Conservation (phyloP, 2,888 invertebrate genomes). For the Oxycera nigricornis region DNA sequence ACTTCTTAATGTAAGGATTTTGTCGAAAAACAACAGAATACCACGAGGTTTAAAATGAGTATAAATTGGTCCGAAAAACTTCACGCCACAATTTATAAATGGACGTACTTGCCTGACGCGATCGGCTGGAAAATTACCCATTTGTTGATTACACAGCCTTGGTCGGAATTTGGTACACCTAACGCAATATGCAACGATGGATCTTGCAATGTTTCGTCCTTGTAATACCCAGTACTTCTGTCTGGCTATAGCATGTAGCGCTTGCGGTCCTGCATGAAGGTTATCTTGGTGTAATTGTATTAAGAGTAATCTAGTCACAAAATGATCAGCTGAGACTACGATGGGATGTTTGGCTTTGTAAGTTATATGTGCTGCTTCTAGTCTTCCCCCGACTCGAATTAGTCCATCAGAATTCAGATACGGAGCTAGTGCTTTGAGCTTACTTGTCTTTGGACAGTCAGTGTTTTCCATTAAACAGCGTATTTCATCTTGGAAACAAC, state of each 20-base stretch:
- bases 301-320: slow-evolving; percentile 39
- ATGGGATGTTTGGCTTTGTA: slow-evolving; percentile 49
- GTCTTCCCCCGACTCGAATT: slow-evolving; percentile 42
- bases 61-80: slow-evolving; percentile 42
- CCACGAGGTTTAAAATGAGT: slow-evolving; percentile 27
- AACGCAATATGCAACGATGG: slow-evolving; percentile 45
- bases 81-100: slow-evolving; percentile 41
- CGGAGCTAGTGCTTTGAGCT: neutral
- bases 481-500: neutral
- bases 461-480: neutral
- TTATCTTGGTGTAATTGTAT: slow-evolving; percentile 30
- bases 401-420: slow-evolving; percentile 36
- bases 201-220: slow-evolving; percentile 43
- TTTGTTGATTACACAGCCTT: slow-evolving; percentile 46
- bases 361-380: neutral
- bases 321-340: slow-evolving; percentile 48
- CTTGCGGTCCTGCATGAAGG: slow-evolving; percentile 27
- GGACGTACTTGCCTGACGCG: slow-evolving; percentile 39
- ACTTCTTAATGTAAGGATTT: slow-evolving; percentile 22
- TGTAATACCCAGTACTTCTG: slow-evolving; percentile 49
- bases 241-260: slow-evolving; percentile 40
- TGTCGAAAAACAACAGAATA: neutral
- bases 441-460: neutral
- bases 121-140: slow-evolving; percentile 50
- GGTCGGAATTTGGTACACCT: slow-evolving; percentile 44